Percentiles rank a stretch among this genome's conserved stretches.
These are phyloP conservation scores for Acheta domesticus DNA, from an alignment of 2,888 invertebrate species.

Conservation along the genomic window DNA sequence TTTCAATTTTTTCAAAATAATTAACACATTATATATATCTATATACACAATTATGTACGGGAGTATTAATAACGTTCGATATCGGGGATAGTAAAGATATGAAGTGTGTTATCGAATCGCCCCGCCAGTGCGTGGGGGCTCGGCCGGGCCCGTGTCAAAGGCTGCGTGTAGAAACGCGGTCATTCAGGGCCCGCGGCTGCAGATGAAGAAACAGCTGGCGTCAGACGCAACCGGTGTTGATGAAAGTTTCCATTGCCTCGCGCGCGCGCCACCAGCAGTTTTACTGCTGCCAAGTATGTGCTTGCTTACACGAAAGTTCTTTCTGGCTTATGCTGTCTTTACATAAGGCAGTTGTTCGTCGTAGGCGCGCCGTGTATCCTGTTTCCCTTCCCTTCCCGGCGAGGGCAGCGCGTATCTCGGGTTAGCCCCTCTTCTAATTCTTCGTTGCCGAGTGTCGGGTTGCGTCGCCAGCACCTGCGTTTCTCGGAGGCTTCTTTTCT, in stretches of 20 bases:
- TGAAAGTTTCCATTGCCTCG: not conserved
- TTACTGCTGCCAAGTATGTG: not conserved
- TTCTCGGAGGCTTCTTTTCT: too few relatives aligned
- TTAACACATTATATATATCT: too few relatives aligned
- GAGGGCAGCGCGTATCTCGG: too few relatives aligned
- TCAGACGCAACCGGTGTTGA: not conserved
- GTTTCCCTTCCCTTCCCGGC: not conserved
- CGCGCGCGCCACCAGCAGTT: not conserved
- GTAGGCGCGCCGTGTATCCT: not conserved
- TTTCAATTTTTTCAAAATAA: too few relatives aligned
- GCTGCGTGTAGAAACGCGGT: not conserved
- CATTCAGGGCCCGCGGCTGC: not conserved
- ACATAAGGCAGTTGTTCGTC: not conserved
- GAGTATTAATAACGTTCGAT: too few relatives aligned
- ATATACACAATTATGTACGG: too few relatives aligned
- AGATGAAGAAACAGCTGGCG: conserved; percentile 18
- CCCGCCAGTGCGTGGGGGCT: too few relatives aligned
- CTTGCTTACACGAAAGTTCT: not conserved
- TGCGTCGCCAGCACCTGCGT: too few relatives aligned
- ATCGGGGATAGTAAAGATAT: too few relatives aligned
- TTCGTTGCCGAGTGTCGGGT: too few relatives aligned
- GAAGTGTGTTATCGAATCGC: too few relatives aligned
- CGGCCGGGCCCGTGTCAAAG: not conserved
- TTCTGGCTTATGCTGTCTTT: not conserved
- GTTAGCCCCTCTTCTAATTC: too few relatives aligned